Base-by-base conservation (phyloP, 2,797 vertebrate species). In the Antrozous pallidus region DNA sequence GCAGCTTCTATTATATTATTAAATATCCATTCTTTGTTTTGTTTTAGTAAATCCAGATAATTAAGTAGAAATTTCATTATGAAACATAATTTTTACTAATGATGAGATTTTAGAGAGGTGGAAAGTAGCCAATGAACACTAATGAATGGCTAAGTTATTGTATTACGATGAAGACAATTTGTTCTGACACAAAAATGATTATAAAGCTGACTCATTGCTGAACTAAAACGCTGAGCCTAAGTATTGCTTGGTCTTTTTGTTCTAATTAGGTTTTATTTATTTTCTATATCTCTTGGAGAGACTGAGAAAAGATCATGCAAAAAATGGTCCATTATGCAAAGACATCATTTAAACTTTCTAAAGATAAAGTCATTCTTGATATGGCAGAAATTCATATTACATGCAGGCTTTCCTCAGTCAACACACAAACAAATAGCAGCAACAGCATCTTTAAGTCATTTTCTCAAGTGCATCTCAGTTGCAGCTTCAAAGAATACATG, bases 191-290 rank as follows among this genome's bases (percentile, higher is more conserved):
- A 88, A 75, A 94, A 95, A 94, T 96, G 91, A 96, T 94, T 95
- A 54, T 87, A 94, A 95, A 93, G 36, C 83, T 93, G 69, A 80
- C 9, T 92, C 54, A 71, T 28, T 79, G 45, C 28, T 93, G 13
- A 85, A 67, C 54, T 82, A 78, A 96, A 95, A 90, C 75, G 45
- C 69, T 91, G 77, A 96, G 83, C 61, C 75, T 82, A 96, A 75
- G 67, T 91, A 56, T 95, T 86, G 13, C 40, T 91, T 6, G 0
- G 13, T 87, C 33, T 94, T 96, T 87, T 88, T 65, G 45, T 95
- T 95, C 65, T 96, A 95, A 93, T 95, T 96, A 94, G 75, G 91
- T 91, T 95, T 96, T 96, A 93, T 95, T 93, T 95, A 95, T 95
- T 94, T 95, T 69, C 40, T 94, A 26, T 88, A 90, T 91, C 77